Evolutionary conservation across 2,797 vertebrate genomes (phyloP).

Genomic region (Sebastes vulpes): DNA sequence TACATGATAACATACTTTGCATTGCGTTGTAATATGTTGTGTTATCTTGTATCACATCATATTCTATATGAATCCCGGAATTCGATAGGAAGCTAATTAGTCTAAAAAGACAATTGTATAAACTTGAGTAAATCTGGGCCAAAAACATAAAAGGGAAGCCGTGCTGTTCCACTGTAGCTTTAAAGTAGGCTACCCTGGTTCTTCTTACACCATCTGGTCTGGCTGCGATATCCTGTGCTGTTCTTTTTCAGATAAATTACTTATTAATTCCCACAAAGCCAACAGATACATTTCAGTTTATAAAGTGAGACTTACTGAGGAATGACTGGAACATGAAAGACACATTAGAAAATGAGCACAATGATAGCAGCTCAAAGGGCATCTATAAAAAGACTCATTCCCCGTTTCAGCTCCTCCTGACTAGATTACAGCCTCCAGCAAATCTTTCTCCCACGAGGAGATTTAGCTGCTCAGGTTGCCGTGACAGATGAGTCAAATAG

Average conservation of each 20-base stretch:
- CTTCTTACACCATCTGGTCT: neutral
- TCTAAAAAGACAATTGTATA: neutral
- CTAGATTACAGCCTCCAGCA: slow-evolving; percentile 62
- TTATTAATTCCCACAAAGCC: slow-evolving; percentile 14
- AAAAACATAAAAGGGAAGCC: slow-evolving; percentile 34
- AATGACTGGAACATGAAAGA: slow-evolving; percentile 22
- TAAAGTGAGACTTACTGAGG: neutral
- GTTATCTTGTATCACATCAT: neutral
- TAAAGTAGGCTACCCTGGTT: slow-evolving; percentile 23
- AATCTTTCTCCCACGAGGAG: slow-evolving; percentile 44
- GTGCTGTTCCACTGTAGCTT: slow-evolving; percentile 11
- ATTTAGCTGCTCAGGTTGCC: slow-evolving; percentile 44
- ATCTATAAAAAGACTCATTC: slow-evolving; percentile 57
- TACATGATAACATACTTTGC: neutral
- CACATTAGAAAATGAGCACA: slow-evolving; percentile 26
- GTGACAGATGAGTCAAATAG: slow-evolving; percentile 48
- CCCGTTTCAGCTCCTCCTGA: slow-evolving; percentile 39
- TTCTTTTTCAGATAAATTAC: slow-evolving; percentile 16
- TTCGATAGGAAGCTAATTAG: slow-evolving; percentile 20
- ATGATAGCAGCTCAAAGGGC: slow-evolving; percentile 19
- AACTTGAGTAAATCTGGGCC: slow-evolving; percentile 24
- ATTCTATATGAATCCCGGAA: neutral
- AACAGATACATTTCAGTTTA: slow-evolving; percentile 1
- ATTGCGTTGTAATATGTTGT: neutral
- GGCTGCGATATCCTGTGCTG: neutral